Evolutionary conservation across 1,140 invertebrate genomes (phyloP).

Genomic region (Calephelis nemesis): DNA sequence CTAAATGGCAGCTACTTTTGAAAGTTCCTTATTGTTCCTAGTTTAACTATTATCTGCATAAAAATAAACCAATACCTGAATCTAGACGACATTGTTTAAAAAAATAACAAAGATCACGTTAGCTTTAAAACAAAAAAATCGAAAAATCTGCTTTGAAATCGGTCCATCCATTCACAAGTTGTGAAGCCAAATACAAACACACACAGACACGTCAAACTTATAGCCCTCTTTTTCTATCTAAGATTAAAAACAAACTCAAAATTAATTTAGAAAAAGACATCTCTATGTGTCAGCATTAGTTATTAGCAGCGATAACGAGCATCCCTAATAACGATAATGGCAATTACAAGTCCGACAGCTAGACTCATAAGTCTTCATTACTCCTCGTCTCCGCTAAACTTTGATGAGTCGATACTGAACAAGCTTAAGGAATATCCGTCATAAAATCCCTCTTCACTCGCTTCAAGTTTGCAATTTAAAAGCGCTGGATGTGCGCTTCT

Average conservation of each 20-base stretch:
- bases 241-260: neutral
- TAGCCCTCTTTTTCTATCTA: too few species aligned
- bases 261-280: slow-evolving; percentile 4
- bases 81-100: too few species aligned
- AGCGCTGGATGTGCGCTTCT: slow-evolving; percentile 3
- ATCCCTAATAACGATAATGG: slow-evolving; percentile 44
- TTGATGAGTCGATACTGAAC: slow-evolving; percentile 35
- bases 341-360: slow-evolving; percentile 50
- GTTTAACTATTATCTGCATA: too few species aligned
- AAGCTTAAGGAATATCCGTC: slow-evolving; percentile 38
- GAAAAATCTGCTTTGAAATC: too few species aligned
- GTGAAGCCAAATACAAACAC: too few species aligned
- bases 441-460: slow-evolving; percentile 15
- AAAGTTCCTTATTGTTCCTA: too few species aligned
- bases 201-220: too few species aligned
- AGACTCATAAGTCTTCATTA: slow-evolving; percentile 73
- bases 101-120: too few species aligned
- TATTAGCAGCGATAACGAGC: slow-evolving; percentile 36
- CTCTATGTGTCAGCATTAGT: slow-evolving; percentile 31
- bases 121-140: too few species aligned
- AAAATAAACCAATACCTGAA: too few species aligned
- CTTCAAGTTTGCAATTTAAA: slow-evolving; percentile 11
- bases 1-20: too few species aligned
- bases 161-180: too few species aligned
- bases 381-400: slow-evolving; percentile 37